Conservation (phyloP, 2,797 vertebrate genomes). For the Schizothorax lantsangensis region DNA sequence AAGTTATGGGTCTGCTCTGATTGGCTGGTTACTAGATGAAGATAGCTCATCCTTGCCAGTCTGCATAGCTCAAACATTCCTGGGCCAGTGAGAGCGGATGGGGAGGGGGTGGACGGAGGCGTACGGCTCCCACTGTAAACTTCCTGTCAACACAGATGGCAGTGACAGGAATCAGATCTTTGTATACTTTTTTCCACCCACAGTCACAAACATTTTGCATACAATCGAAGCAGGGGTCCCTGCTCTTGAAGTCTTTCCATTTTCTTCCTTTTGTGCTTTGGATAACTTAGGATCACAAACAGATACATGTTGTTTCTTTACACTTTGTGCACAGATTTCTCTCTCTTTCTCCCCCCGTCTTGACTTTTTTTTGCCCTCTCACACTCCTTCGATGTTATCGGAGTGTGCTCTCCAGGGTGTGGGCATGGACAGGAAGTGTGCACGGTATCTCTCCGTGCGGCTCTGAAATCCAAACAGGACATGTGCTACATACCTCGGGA, state of each 20-base stretch:
- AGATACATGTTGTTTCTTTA: not conserved
- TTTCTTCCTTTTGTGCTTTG: not conserved
- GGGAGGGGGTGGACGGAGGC: conserved; percentile 56
- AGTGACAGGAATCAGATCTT: conserved; percentile 76
- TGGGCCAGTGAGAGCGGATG: conserved; percentile 69
- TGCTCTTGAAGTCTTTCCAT: not conserved
- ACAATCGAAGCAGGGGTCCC: not conserved
- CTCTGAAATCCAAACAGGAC: conserved; percentile 67
- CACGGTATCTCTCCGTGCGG: conserved; percentile 68
- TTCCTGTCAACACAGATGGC: conserved; percentile 81
- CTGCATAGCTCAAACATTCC: conserved; percentile 58
- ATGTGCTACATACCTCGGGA: conserved; percentile 46
- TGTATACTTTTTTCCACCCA: conserved; percentile 69
- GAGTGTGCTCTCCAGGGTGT: conserved; percentile 73
- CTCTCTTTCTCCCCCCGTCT: not conserved
- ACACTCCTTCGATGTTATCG: conserved; percentile 69
- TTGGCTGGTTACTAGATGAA: conserved; percentile 72
- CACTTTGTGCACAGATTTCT: not conserved
- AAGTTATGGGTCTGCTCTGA: conserved; percentile 70
- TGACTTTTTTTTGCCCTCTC: conserved; percentile 54
- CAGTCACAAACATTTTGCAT: conserved; percentile 63
- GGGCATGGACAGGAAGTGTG: conserved; percentile 81
- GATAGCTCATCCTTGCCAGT: conserved; percentile 66
- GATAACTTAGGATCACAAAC: not conserved
- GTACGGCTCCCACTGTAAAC: conserved; percentile 73